These are phyloP conservation scores for Kradibia gibbosae DNA, from an alignment of 1,140 invertebrate species.

Conservation along the genomic window DNA sequence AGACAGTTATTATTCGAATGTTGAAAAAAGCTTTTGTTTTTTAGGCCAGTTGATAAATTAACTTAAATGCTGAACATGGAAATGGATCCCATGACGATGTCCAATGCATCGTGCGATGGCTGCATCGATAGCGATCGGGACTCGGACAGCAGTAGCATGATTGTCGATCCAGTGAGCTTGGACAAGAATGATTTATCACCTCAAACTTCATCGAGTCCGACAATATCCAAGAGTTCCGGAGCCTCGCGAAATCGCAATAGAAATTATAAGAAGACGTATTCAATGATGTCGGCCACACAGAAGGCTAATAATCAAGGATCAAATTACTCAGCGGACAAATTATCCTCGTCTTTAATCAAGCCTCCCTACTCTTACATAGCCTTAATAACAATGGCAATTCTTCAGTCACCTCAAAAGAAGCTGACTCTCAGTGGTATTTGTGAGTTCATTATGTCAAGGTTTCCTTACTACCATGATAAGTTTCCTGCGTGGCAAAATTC, in stretches of 20 bases:
- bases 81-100: slow-evolving; percentile 45
- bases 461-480: slow-evolving; percentile 96
- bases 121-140: slow-evolving; percentile 69
- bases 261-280: slow-evolving; percentile 62
- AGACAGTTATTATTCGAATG: neutral
- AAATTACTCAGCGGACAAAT: slow-evolving; percentile 59
- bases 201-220: slow-evolving; percentile 57
- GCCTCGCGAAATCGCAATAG: slow-evolving; percentile 48
- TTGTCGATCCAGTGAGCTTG: slow-evolving; percentile 70
- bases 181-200: slow-evolving; percentile 67
- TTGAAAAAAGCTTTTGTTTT: neutral
- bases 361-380: slow-evolving; percentile 99
- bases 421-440: slow-evolving; percentile 97
- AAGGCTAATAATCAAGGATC: slow-evolving; percentile 47
- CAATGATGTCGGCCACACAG: slow-evolving; percentile 59
- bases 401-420: slow-evolving; percentile 97
- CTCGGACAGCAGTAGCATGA: slow-evolving; percentile 70
- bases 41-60: neutral
- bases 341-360: slow-evolving; percentile 81
- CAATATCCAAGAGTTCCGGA: slow-evolving; percentile 10
- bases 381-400: slow-evolving; percentile 97
- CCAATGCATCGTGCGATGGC: slow-evolving; percentile 64
- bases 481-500: slow-evolving; percentile 98
- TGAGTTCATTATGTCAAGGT: slow-evolving; percentile 98
- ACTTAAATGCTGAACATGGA: slow-evolving; percentile 55